These are phyloP conservation scores for Xylota sylvarum DNA, from an alignment of 2,888 invertebrate genomes.

Conservation along the genomic window DNA sequence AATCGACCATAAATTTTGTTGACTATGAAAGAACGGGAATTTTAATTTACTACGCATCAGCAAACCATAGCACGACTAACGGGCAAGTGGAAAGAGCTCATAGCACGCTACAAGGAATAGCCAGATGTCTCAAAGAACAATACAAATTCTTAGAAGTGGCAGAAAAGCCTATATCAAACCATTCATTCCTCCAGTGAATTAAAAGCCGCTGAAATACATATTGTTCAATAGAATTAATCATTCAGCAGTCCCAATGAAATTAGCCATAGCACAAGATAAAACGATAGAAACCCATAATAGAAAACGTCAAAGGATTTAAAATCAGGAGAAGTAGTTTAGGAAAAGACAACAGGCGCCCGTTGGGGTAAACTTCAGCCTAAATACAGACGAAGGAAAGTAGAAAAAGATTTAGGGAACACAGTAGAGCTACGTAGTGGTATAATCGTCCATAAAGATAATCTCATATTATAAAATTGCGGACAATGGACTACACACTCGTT, in stretches of 20 bases:
- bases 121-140: constrained; percentile 23
- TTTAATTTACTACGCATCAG: constrained; percentile 18
- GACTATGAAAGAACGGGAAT: constrained; percentile 16
- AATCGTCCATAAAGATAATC: constrained; percentile 37
- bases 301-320: constrained; percentile 2
- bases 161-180: too few species aligned
- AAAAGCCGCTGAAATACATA: too few species aligned
- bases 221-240: constrained; percentile 32
- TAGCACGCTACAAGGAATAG: constrained; percentile 1
- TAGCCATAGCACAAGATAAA: constrained; percentile 28
- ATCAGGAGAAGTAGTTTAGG: constrained; percentile 12
- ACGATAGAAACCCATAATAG: constrained; percentile 31
- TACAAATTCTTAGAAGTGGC: too few species aligned
- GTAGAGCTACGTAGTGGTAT: constrained; percentile 19
- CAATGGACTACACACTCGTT: constrained; percentile 7
- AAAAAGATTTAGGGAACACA: constrained; percentile 34
- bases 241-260: constrained; percentile 1
- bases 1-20: too few species aligned
- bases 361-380: constrained; percentile 15
- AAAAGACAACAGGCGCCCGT: constrained; percentile 12
- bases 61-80: constrained; percentile 42
- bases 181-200: too few species aligned
- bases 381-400: constrained; percentile 22
- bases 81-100: constrained; percentile 49
- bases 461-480: constrained; percentile 11